Base-by-base conservation (phyloP, 2,888 invertebrate species). In the Lapara coniferarum region DNA sequence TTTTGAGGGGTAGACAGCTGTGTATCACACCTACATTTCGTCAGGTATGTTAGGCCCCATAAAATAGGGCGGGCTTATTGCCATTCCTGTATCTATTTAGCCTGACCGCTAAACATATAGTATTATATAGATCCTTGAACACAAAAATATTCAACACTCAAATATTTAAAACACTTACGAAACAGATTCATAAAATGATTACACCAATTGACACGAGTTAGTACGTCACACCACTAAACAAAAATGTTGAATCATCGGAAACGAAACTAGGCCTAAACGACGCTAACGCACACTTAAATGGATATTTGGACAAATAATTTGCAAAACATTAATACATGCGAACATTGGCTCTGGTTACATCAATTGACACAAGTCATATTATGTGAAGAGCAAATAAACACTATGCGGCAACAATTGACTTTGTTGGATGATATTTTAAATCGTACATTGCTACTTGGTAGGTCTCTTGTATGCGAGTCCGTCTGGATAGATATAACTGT, bases 331-430 rank as follows among this genome's bases (percentile, higher is more conserved):
- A 73, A 74, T 73, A 72, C 73, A 70, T 66, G 70, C 72, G 75
- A 75, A 74, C 74, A 71, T 69, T 67, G 70, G 67, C 66, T 70
- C 69, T 55, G 74, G 75, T 77, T 75, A 75, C 78, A 69, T 69
- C 77, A 78, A 79, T 82, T 81, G 72, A 74, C 75, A 75, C 72
- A 68, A 77, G 77, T 76, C 77, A 71, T 76, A 74, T 46, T 70
- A 69, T 70, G 67, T 53, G 53, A 67, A 49, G 58, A 52, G 57
- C 51, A 68, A 70, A 70, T 59, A 70, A 63, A 66, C 53, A 56
- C 59, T 8, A 46, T 19, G 49, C 49, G 49, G 46, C 49, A 49
- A 49, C 59, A 53, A 37, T 37, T 53, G 52, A 7, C 8, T 19
- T 55, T 19, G 4, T 19, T 55, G 55, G 8, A 55, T 55, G 19